Evolutionary conservation across 2,113 vertebrate genomes (phyloP).

Genomic region (Chloroceryle aenea): DNA sequence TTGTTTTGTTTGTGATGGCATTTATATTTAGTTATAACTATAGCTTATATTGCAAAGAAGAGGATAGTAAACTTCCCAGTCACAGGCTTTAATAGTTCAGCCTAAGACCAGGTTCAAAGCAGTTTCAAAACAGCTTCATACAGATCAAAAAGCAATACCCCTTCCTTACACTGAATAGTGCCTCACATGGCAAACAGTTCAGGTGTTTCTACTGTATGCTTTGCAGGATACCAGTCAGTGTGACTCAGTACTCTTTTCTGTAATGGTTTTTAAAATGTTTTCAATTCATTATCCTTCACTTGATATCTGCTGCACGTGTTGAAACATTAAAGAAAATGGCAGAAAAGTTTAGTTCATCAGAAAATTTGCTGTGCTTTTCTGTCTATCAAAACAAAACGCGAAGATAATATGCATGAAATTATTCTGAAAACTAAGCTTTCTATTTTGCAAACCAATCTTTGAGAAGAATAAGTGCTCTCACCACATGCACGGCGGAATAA

Average conservation of each 20-base stretch:
- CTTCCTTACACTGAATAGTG: not conserved
- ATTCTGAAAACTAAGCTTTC: not conserved
- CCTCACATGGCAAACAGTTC: not conserved
- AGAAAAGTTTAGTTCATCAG: not conserved
- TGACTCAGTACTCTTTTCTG: not conserved
- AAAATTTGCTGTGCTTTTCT: conserved; percentile 15
- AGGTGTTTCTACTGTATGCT: not conserved
- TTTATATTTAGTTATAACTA: not conserved
- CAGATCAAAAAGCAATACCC: not conserved
- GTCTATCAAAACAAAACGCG: not conserved
- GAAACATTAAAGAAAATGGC: not conserved
- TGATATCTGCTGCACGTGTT: not conserved
- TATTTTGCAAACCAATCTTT: not conserved
- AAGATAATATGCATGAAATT: not conserved
- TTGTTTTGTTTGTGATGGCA: not conserved
- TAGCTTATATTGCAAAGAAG: not conserved
- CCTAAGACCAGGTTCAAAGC: not conserved
- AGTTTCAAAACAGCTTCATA: not conserved
- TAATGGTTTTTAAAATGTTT: not conserved
- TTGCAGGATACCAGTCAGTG: not conserved
- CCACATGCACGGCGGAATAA: not conserved
- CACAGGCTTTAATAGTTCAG: not conserved
- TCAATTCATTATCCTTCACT: not conserved
- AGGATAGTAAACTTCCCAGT: not conserved
- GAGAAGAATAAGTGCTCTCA: not conserved